phyloP scores from a whole-genome alignment of 2,113 vertebrate species.

The Bettongia penicillata region DNA sequence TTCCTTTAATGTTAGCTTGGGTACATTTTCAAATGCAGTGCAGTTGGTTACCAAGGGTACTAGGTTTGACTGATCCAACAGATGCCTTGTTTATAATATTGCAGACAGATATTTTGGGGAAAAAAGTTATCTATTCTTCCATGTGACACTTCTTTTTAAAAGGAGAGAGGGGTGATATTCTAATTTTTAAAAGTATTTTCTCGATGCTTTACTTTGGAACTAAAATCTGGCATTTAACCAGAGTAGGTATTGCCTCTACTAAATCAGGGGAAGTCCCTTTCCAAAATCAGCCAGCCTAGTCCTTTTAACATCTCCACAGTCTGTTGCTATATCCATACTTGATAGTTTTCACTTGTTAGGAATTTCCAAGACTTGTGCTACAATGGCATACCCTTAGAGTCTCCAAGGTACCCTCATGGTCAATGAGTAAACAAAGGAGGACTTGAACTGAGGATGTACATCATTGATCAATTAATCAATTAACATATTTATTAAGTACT shows the following conservation, averaged over 20 bases:
- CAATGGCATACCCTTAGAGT: neutral
- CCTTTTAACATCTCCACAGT: neutral
- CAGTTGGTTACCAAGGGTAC: slow-evolving; percentile 40
- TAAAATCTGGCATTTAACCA: neutral
- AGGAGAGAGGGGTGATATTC: neutral
- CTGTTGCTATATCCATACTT: neutral
- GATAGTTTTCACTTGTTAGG: neutral
- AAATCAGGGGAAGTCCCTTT: neutral
- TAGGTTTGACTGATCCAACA: slow-evolving; percentile 43
- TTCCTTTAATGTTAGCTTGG: slow-evolving; percentile 72
- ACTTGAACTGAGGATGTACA: neutral
- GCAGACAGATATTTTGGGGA: neutral
- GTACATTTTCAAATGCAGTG: slow-evolving; percentile 46
- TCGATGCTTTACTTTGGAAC: neutral
- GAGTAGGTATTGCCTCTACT: neutral
- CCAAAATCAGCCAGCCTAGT: neutral
- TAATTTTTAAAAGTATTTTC: neutral
- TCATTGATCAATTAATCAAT: neutral
- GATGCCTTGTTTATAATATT: slow-evolving; percentile 46
- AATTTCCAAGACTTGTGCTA: neutral
- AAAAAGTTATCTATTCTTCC: neutral
- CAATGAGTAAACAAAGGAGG: neutral
- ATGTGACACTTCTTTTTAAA: neutral
- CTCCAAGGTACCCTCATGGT: neutral
- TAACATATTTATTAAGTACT: neutral